A percentile compares a stretch with the other conserved stretches of the same genome.
Conservation (phyloP, 1,140 invertebrate genomes). For the Wiebesia pumilae region DNA sequence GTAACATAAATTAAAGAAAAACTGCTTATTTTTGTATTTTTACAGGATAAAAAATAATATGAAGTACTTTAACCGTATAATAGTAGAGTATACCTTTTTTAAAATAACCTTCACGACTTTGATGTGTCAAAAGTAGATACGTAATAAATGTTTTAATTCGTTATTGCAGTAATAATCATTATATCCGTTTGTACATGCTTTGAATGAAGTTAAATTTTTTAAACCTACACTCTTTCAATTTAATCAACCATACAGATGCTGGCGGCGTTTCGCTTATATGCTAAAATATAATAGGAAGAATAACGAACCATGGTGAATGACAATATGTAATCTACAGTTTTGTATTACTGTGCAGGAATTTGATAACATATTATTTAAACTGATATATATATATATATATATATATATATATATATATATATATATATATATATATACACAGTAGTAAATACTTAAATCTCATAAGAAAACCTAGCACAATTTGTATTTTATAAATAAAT, state of each 20-base stretch:
- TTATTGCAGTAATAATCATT: not conserved
- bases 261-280: not conserved
- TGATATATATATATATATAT: too few relatives aligned
- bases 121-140: too few relatives aligned
- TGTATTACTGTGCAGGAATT: not conserved
- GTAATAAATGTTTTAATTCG: not conserved
- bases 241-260: slow-evolving; percentile 33
- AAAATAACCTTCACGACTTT: too few relatives aligned
- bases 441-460: too few relatives aligned
- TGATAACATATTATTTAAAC: not conserved
- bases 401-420: too few relatives aligned
- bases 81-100: too few relatives aligned
- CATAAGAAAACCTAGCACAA: too few relatives aligned
- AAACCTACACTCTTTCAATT: not conserved
- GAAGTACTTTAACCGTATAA: too few relatives aligned
- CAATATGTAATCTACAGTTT: slow-evolving; percentile 20
- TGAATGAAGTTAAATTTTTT: slow-evolving; percentile 16
- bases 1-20: too few relatives aligned
- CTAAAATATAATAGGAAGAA: slow-evolving; percentile 18
- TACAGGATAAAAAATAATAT: too few relatives aligned
- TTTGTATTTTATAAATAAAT: too few relatives aligned
- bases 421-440: not conserved
- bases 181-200: not conserved
- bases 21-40: too few relatives aligned
- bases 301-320: not conserved